Conservation (phyloP, 2,113 vertebrate species). For the Phocoena sinus region DNA sequence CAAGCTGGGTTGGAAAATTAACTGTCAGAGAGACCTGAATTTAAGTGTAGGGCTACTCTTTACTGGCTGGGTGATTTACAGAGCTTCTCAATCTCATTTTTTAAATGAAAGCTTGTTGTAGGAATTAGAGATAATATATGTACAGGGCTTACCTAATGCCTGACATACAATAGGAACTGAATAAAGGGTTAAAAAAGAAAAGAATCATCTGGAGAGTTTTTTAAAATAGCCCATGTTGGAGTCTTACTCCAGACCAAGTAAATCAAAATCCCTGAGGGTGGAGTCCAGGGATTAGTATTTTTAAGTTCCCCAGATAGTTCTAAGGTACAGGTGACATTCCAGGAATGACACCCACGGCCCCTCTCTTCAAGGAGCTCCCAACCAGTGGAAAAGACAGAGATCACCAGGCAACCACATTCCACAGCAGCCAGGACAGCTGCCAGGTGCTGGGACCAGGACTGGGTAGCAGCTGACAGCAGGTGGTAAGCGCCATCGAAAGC, state of each 20-base stretch:
- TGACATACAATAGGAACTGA: background rate
- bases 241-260: background rate
- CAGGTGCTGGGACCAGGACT: background rate
- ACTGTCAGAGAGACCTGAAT: background rate
- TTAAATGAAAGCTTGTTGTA: background rate
- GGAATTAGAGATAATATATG: background rate
- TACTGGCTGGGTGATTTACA: background rate
- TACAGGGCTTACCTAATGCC: background rate
- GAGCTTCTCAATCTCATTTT: conserved; percentile 27
- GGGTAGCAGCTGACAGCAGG: background rate
- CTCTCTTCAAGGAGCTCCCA: background rate
- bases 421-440: background rate
- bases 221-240: background rate
- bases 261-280: background rate
- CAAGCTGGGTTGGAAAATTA: conserved; percentile 8
- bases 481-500: background rate
- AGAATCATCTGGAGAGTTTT: background rate
- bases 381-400: background rate
- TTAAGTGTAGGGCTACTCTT: background rate
- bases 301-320: background rate
- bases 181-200: background rate
- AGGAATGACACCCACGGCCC: background rate
- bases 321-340: background rate
- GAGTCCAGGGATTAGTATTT: background rate
- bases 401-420: background rate